A percentile compares a stretch with the other conserved stretches of the same genome.
Evolutionary conservation across 2,113 vertebrate genomes (phyloP).

Genomic region (Todiramphus chloris): DNA sequence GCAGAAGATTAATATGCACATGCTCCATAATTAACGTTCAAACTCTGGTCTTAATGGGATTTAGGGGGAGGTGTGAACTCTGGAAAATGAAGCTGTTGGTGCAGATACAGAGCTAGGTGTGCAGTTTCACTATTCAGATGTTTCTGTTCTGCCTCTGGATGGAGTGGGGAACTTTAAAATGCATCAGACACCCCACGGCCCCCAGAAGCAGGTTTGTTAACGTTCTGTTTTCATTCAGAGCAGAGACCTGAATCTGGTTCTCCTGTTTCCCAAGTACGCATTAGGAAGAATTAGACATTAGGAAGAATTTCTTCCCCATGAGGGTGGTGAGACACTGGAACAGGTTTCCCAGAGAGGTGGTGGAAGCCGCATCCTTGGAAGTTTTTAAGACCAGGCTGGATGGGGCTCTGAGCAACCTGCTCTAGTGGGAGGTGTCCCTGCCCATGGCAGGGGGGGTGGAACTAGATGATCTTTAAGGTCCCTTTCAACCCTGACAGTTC

Average conservation of each 20-base stretch:
- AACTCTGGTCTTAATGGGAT: conserved; percentile 26
- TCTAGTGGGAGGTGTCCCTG: too few relatives aligned
- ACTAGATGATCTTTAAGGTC: too few relatives aligned
- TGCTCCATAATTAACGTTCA: conserved; percentile 41
- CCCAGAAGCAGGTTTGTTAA: background rate
- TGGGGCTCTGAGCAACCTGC: too few relatives aligned
- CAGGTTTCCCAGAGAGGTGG: too few relatives aligned
- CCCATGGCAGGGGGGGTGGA: too few relatives aligned
- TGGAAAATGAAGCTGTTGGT: conserved; percentile 39
- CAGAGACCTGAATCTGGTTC: conserved; percentile 1
- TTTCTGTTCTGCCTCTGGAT: conserved; percentile 35
- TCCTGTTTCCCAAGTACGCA: background rate
- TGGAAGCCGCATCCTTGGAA: too few relatives aligned
- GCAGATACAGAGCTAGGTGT: conserved; percentile 53
- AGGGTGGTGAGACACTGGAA: too few relatives aligned
- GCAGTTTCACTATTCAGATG: conserved; percentile 18
- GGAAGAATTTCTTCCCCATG: too few relatives aligned
- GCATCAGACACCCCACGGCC: background rate
- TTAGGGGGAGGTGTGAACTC: conserved; percentile 35
- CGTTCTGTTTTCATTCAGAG: conserved; percentile 52
- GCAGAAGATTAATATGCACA: conserved; percentile 47
- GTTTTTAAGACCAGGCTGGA: too few relatives aligned
- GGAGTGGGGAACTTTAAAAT: background rate
- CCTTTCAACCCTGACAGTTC: too few relatives aligned
- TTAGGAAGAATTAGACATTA: too few relatives aligned